Evolutionary conservation across 2,797 vertebrate species (phyloP).

Genomic region (Microhierax caerulescens): DNA sequence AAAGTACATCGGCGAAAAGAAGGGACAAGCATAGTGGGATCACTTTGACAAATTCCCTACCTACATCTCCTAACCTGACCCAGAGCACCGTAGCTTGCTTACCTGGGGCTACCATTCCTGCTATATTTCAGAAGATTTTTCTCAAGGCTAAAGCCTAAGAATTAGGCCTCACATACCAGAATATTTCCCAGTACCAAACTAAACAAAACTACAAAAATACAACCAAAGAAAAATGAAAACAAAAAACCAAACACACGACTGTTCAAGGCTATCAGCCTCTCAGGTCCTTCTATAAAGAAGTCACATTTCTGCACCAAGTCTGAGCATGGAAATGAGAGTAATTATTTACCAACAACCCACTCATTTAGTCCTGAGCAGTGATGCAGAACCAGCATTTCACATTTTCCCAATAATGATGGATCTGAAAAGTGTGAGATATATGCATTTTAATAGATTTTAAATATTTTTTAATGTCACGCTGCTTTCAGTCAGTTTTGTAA

Average conservation of each 20-base stretch:
- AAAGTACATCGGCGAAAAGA: background rate
- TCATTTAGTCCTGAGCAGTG: background rate
- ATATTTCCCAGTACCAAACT: background rate
- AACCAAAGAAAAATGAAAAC: background rate
- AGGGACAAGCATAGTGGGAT: background rate
- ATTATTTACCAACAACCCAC: background rate
- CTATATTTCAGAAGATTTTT: background rate
- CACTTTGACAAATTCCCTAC: background rate
- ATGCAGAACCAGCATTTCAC: background rate
- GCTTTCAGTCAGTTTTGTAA: background rate
- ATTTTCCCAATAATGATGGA: background rate
- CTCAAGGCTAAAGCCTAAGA: background rate
- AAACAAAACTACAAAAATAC: background rate
- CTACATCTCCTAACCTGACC: background rate
- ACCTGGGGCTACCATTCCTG: background rate
- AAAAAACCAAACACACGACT: background rate
- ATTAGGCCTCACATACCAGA: background rate
- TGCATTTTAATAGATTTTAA: background rate
- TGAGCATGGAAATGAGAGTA: background rate
- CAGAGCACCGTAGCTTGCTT: background rate
- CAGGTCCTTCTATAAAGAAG: background rate
- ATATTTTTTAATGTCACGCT: background rate
- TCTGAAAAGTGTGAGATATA: background rate
- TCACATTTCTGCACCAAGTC: background rate
- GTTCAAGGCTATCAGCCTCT: background rate